Evolutionary conservation across 2,797 vertebrate genomes (phyloP), one percentile per base, ranked within the genome.

Genomic region (Nannoperca australis): DNA sequence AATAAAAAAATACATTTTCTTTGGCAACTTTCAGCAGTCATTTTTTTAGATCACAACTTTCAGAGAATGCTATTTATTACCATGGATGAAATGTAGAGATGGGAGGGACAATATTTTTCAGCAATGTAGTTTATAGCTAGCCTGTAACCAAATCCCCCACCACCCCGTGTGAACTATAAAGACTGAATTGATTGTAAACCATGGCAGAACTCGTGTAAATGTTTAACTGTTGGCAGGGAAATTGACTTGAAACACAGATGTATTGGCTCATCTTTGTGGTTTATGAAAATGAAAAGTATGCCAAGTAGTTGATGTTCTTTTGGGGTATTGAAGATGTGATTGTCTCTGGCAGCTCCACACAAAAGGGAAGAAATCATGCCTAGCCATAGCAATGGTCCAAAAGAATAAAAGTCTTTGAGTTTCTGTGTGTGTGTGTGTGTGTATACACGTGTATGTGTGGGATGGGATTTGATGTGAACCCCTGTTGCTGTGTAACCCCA

Each of bases 401-500:
- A 61, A 44, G 62, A 38, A 38, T 53, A 53, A 56, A 22, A 6
- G n/a, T n/a, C 5, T 63, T 61, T 54, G 54, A 51, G 40, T 76
- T 45, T 54, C 30, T 76, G 55, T 53, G 51, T 53, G 59, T 54
- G 27, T 73, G 51, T 47, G 66, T 78, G 49, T 58, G 53, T 15
- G 32, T 49, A 20, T 49, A 1, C 7, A 4, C 2, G n/a, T 64
- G 47, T 62, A 27, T 69, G 71, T 81, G 63, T 79, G 67, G 63
- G 75, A 82, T 81, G 72, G 4, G 76, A 80, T 81, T 70, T 56
- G 83, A 83, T 65, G 73, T 73, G 88, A 86, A 74, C 73, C 71
- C 82, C 85, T 71, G 76, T 77, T 74, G 75, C 65, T 78, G 67
- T 32, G 81, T 85, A 84, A 83, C 85, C 89, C 85, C 88, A 79